Evolutionary conservation across 2,113 vertebrate species (phyloP).

Genomic region (Spermophilus dauricus): DNA sequence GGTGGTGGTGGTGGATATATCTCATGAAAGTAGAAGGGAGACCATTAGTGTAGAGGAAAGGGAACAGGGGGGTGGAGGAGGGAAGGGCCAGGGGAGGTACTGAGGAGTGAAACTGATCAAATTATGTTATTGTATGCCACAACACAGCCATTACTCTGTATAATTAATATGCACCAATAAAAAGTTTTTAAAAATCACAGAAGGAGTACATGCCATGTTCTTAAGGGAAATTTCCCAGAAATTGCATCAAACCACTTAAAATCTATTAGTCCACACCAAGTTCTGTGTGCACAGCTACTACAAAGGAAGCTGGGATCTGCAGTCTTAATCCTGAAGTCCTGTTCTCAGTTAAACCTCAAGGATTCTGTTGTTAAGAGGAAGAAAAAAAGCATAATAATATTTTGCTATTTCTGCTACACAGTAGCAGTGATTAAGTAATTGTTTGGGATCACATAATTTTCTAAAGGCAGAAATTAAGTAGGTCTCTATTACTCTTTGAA

Average conservation of each 20-base stretch:
- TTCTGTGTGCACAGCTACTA: neutral
- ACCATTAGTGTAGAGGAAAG: no score
- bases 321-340: neutral
- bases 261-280: neutral
- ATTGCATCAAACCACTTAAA: neutral
- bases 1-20: no score
- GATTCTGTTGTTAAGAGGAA: neutral
- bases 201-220: neutral
- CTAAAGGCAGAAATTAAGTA: slow-evolving; percentile 15
- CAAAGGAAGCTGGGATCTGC: neutral
- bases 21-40: no score
- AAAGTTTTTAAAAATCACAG: no score
- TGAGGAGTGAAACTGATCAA: no score
- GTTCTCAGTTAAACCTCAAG: neutral
- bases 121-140: no score
- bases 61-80: no score
- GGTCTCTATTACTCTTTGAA: neutral
- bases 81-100: no score
- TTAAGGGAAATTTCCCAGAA: neutral
- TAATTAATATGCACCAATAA: no score
- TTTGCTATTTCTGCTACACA: neutral
- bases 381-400: neutral
- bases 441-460: neutral
- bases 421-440: neutral
- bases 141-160: no score